phyloP scores from a whole-genome alignment of 2,113 vertebrate species.

The Pseudopodoces humilis region DNA sequence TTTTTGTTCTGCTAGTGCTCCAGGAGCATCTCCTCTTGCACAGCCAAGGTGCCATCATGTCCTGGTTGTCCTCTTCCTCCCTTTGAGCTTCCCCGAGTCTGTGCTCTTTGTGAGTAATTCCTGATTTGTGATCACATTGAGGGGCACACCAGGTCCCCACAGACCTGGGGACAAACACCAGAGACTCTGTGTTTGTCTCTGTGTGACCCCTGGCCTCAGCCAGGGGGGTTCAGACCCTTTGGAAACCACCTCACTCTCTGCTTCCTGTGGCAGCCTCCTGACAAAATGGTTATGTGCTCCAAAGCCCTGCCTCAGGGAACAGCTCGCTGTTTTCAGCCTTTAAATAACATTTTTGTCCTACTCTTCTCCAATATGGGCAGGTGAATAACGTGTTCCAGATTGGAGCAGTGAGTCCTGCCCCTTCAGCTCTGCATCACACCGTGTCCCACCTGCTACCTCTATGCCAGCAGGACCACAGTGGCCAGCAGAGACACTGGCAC shows the following conservation, averaged over 20 bases:
- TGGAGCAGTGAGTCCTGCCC: not conserved
- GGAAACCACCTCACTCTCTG: not conserved
- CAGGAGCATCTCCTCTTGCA: not conserved
- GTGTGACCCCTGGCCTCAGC: not conserved
- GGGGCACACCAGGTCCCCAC: not conserved
- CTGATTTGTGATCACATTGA: accelerated
- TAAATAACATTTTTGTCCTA: not conserved
- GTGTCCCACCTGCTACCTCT: not conserved
- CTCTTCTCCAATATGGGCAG: not conserved
- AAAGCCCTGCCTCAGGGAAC: not conserved
- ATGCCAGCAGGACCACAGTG: not conserved
- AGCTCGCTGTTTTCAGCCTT: not conserved
- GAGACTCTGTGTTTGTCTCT: not conserved
- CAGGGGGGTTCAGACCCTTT: accelerated
- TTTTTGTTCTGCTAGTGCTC: not conserved
- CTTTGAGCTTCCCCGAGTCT: accelerated
- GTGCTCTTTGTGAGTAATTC: not conserved
- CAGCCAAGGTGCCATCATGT: not conserved
- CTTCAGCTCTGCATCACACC: not conserved
- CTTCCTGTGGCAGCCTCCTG: not conserved
- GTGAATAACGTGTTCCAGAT: accelerated
- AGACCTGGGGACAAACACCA: accelerated
- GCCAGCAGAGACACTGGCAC: not conserved
- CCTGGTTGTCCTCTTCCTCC: not conserved
- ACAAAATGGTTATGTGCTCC: not conserved